Evolutionary conservation across 2,888 invertebrate genomes (phyloP).

Genomic region (Epinotia ramella): DNA sequence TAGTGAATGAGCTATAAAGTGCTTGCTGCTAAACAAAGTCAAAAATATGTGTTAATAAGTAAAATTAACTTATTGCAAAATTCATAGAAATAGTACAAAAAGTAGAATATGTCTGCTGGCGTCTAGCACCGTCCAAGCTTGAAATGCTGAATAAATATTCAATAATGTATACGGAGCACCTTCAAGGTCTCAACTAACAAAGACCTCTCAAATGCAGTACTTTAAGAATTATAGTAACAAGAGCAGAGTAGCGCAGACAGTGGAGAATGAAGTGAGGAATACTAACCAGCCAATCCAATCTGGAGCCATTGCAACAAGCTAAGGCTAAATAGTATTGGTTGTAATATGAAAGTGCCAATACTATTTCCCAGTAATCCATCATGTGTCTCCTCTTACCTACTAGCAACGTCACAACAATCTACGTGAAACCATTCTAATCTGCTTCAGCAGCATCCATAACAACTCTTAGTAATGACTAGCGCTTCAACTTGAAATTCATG

Average conservation of each 20-base stretch:
- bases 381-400: slow-evolving; percentile 21
- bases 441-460: slow-evolving; percentile 17
- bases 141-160: slow-evolving; percentile 21
- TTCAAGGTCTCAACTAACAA: not conserved
- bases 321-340: not conserved
- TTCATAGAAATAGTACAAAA: slow-evolving; percentile 47
- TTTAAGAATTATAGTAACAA: slow-evolving; percentile 23
- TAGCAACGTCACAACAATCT: slow-evolving; percentile 40
- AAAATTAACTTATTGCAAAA: slow-evolving; percentile 44
- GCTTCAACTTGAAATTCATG: slow-evolving; percentile 75
- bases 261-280: slow-evolving; percentile 34
- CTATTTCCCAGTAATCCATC: not conserved
- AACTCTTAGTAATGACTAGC: slow-evolving; percentile 52
- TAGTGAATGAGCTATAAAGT: slow-evolving; percentile 28
- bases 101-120: slow-evolving; percentile 41
- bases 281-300: slow-evolving; percentile 27
- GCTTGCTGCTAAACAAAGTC: slow-evolving; percentile 20
- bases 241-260: slow-evolving; percentile 8
- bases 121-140: slow-evolving; percentile 23
- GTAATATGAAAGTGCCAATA: not conserved
- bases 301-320: slow-evolving; percentile 9
- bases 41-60: slow-evolving; percentile 36
- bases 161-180: slow-evolving; percentile 6
- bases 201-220: slow-evolving; percentile 18
- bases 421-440: slow-evolving; percentile 36